phyloP scores from a whole-genome alignment of 2,113 vertebrate species.

The Oryzias celebensis region DNA sequence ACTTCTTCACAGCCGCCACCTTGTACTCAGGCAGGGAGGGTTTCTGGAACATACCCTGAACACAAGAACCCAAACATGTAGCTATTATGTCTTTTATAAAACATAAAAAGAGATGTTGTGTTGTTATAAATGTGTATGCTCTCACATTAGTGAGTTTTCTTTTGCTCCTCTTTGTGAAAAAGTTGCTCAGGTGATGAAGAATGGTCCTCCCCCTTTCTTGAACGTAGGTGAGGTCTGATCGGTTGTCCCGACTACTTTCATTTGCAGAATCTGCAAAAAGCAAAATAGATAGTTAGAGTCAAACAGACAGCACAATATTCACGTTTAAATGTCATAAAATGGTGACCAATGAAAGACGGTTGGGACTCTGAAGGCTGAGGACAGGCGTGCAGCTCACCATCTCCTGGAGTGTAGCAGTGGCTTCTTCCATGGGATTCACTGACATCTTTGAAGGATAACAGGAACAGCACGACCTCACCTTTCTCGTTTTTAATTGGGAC shows the following conservation, averaged over 20 bases:
- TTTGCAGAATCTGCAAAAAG: constrained; percentile 68
- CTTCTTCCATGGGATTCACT: constrained; percentile 81
- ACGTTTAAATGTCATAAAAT: neutral
- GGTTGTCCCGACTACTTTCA: constrained; percentile 73
- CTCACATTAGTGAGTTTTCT: constrained; percentile 85
- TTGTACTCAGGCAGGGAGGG: constrained; percentile 93
- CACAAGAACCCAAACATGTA: neutral
- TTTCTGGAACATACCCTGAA: constrained; percentile 88
- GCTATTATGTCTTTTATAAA: neutral
- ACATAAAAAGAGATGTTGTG: neutral
- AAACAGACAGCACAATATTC: neutral
- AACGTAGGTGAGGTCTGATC: constrained; percentile 74
- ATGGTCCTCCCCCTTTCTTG: constrained; percentile 77
- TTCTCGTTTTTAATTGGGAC: constrained; percentile 98
- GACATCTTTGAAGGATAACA: constrained; percentile 96
- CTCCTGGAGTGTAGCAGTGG: constrained; percentile 65
- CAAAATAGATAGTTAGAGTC: neutral
- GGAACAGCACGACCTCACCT: constrained; percentile 92
- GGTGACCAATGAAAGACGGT: neutral
- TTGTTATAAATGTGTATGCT: neutral
- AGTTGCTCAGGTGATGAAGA: constrained; percentile 81
- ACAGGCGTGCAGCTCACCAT: constrained; percentile 69
- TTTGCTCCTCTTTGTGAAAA: constrained; percentile 79
- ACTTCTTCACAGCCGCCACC: constrained; percentile 91
- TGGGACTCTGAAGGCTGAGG: neutral